These are phyloP conservation scores for Pheosia tremula DNA, from an alignment of 2,888 invertebrate genomes.

Conservation along the genomic window DNA sequence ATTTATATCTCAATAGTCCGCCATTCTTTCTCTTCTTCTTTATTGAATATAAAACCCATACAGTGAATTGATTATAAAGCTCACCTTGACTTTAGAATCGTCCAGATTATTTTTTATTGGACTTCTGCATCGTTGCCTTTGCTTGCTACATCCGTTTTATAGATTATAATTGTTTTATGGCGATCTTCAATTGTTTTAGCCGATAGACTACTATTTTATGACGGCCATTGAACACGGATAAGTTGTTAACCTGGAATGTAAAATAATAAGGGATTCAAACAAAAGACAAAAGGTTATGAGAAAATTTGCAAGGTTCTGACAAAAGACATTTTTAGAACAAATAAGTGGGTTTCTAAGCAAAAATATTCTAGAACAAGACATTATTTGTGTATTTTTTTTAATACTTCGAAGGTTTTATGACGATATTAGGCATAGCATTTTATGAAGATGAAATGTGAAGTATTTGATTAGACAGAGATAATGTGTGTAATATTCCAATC, in stretches of 20 bases:
- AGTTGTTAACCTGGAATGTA: conserved; percentile 1
- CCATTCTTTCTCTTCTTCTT: conserved; percentile 22
- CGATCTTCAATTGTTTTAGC: neutral
- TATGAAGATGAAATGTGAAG: neutral
- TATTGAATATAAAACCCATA: conserved; percentile 21
- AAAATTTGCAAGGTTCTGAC: neutral
- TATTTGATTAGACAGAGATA: conserved; percentile 6
- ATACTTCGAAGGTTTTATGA: too few relatives aligned
- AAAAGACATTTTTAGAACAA: neutral
- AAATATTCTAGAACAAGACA: neutral
- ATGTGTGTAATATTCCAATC: neutral
- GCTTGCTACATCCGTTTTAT: neutral
- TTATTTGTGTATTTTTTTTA: neutral
- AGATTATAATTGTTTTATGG: neutral
- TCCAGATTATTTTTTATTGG: conserved; percentile 9
- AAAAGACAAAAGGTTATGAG: neutral
- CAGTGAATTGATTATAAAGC: neutral
- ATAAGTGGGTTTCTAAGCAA: neutral
- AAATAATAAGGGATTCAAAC: neutral
- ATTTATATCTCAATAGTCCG: neutral
- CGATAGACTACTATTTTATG: conserved; percentile 1
- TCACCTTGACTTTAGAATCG: conserved; percentile 5
- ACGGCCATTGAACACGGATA: conserved; percentile 7
- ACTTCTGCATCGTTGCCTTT: conserved; percentile 3
- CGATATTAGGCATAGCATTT: too few relatives aligned